Evolutionary conservation across 2,888 invertebrate species (phyloP).

Genomic region (Lysandra bellargus): DNA sequence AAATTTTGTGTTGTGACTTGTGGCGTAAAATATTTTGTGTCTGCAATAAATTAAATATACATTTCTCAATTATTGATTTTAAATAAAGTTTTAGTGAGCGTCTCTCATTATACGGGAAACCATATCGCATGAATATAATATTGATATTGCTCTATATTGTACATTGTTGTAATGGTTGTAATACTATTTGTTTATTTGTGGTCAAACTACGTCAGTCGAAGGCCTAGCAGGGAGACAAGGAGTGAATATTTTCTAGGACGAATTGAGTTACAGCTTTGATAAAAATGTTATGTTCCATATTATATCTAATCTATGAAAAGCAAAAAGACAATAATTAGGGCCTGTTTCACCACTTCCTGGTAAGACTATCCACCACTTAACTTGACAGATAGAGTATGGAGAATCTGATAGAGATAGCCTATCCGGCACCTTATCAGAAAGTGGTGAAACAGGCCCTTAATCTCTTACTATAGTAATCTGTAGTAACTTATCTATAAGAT

Average conservation of each 20-base stretch:
- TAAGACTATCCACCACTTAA: too few relatives aligned
- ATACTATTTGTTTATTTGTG: constrained; percentile 50
- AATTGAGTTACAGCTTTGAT: neutral
- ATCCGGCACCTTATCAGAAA: too few relatives aligned
- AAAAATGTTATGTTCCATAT: neutral
- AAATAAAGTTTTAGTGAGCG: constrained; percentile 15
- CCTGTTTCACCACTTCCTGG: too few relatives aligned
- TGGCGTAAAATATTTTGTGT: neutral
- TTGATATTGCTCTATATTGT: constrained; percentile 34
- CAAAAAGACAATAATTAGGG: neutral
- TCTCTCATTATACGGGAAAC: constrained; percentile 13
- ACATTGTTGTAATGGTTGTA: constrained; percentile 36
- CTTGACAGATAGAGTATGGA: too few relatives aligned
- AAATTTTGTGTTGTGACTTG: too few relatives aligned
- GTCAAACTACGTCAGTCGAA: constrained; percentile 56
- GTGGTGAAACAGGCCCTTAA: neutral
- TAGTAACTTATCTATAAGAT: neutral
- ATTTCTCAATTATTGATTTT: neutral
- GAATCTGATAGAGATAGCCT: too few relatives aligned
- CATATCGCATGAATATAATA: constrained; percentile 34
- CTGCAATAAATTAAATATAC: too few relatives aligned
- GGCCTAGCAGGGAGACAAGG: constrained; percentile 43
- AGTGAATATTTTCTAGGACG: neutral
- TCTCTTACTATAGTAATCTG: neutral
- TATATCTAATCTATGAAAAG: neutral